Percentiles rank a stretch among this genome's conserved stretches.
These are phyloP conservation scores for Sinopyrophorus schimmeli DNA, from an alignment of 2,888 invertebrate species.

Conservation along the genomic window DNA sequence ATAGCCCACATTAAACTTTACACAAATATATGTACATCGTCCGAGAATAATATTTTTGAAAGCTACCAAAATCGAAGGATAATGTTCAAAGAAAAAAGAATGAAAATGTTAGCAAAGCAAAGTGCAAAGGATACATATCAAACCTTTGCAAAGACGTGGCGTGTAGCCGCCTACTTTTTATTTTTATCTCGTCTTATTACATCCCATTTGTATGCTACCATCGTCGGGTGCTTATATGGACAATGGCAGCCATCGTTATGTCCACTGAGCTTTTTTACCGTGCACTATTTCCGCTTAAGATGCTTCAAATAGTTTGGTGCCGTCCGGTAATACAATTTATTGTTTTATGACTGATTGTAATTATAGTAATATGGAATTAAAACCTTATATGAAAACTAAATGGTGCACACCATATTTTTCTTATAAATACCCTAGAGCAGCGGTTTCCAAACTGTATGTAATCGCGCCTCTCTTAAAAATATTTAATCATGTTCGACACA, in stretches of 20 bases:
- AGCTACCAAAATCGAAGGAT: no score
- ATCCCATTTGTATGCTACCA: conserved; percentile 53
- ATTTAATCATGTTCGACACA: no score
- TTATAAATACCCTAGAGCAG: no score
- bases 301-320: conserved; percentile 49
- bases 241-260: conserved; percentile 53
- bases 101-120: conserved; percentile 33
- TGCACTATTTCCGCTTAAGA: conserved; percentile 52
- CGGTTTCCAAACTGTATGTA: no score
- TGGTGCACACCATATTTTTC: no score
- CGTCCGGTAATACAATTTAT: conserved; percentile 49
- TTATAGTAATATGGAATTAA: conserved; percentile 40
- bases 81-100: no score
- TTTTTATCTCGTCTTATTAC: conserved; percentile 53
- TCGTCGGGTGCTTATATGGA: conserved; percentile 54
- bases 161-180: conserved; percentile 54
- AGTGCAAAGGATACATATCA: conserved; percentile 23
- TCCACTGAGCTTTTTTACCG: conserved; percentile 49
- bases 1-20: no score
- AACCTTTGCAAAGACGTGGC: conserved; percentile 33
- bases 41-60: no score
- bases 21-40: no score
- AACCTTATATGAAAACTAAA: no score
- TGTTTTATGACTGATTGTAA: conserved; percentile 49
- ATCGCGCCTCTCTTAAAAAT: no score